Evolutionary conservation across 92 coral and sea anemone genomes (phyloP), one percentile per base, ranked within the genome.

Genomic region (Isaurus tuberculatus): DNA sequence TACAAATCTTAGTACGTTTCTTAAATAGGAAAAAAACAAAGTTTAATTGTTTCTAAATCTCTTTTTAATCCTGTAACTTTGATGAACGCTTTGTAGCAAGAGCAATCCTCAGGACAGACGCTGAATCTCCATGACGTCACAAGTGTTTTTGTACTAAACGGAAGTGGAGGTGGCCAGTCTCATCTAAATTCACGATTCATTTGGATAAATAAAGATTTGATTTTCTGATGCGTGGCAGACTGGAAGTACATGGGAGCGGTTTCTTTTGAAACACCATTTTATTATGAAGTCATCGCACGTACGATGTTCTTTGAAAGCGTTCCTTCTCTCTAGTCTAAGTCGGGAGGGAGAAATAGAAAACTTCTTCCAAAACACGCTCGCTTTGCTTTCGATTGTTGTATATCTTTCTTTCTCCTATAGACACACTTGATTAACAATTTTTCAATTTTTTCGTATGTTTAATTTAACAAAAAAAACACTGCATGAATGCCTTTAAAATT

Each of bases 161-260:
- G 53, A 77, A 77, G 57, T 61, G 69, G 30, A 42, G 61, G 78
- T 37, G 55, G 37, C 22, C 30, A 36, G 44, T 44, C 19, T 57
- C 53, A 30, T 61, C 58, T 55, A 77, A 60, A 33, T 3, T 36
- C 43, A 77, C 7, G 65, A 58, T 22, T 60, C 69, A 57, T 65
- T 53, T 36, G 70, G 51, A 77, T 23, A 77, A 77, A 55, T 32
- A 53, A 33, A 33, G 69, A 42, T 58, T 77, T 33, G 70, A 33
- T 77, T 32, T 60, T 77, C 15, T 23, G 23, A 34, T 10, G 69
- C 66, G 58, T 32, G 64, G 30, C 17, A 77, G 70, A 58, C 33
- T 58, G 57, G 70, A 55, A 58, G 82, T 25, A 57, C 58, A 20
- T 77, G 64, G 60, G 70, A 77, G 82, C 69, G 82, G 70, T 77